Evolutionary conservation across 1,140 invertebrate species (phyloP).

Genomic region (Ostrea denselamellosa): DNA sequence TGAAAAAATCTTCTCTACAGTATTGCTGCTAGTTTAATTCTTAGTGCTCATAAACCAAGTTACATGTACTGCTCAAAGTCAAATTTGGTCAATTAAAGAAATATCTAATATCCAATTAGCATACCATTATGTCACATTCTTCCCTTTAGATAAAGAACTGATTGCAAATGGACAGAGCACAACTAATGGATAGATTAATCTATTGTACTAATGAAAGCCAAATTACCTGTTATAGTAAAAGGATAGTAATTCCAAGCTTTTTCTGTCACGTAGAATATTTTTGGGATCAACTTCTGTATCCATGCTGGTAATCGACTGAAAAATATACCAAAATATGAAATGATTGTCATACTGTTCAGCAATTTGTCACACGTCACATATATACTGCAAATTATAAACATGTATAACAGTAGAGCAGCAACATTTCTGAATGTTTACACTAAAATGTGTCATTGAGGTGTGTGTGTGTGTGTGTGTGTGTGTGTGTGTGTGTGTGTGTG

Average conservation of each 20-base stretch:
- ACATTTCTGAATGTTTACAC: too few relatives aligned
- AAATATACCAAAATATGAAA: conserved; percentile 65
- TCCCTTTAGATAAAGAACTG: neutral
- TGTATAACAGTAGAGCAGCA: too few relatives aligned
- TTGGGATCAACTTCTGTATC: conserved; percentile 91
- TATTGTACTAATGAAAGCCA: neutral
- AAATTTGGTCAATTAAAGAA: too few relatives aligned
- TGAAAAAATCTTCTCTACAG: too few relatives aligned
- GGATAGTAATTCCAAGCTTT: conserved; percentile 98
- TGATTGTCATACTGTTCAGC: neutral
- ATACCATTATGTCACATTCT: neutral
- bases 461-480: too few relatives aligned
- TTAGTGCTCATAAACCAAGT: too few relatives aligned
- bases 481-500: too few relatives aligned
- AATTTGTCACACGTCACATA: neutral
- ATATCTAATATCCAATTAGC: neutral
- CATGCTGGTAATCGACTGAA: conserved; percentile 92
- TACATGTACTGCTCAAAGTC: too few relatives aligned
- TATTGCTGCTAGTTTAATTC: too few relatives aligned
- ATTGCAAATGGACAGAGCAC: neutral
- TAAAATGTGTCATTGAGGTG: too few relatives aligned
- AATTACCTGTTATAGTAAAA: conserved; percentile 90
- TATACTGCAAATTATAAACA: too few relatives aligned
- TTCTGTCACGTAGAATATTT: conserved; percentile 95
- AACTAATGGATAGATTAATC: neutral